Evolutionary conservation across 2,113 vertebrate genomes (phyloP).

Genomic region (Oreochromis spilurus): DNA sequence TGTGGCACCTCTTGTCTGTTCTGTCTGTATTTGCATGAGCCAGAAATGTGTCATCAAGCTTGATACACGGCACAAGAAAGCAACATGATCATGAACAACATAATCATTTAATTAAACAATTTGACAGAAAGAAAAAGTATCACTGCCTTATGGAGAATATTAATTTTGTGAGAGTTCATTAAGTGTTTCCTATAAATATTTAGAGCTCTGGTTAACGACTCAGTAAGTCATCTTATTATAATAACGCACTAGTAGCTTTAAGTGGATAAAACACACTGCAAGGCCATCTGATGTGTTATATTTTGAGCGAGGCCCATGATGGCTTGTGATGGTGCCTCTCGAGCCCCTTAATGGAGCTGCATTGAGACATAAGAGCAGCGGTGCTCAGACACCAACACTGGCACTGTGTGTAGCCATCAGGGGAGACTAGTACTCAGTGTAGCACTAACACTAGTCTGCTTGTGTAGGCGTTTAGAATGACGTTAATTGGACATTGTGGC

Average conservation of each 20-base stretch:
- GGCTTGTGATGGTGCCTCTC: not conserved
- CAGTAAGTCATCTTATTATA: not conserved
- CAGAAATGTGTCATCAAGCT: not conserved
- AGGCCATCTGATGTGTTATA: not conserved
- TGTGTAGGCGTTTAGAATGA: slow-evolving; percentile 28
- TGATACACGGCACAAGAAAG: not conserved
- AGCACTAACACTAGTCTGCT: slow-evolving; percentile 12
- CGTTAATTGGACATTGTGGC: slow-evolving; percentile 57
- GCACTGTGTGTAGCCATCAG: not conserved
- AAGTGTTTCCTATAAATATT: not conserved
- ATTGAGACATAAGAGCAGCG: slow-evolving; percentile 1
- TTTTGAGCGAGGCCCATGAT: not conserved
- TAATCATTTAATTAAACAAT: not conserved
- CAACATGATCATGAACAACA: not conserved
- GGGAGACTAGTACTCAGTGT: not conserved
- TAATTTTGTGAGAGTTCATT: not conserved
- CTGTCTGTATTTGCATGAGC: not conserved
- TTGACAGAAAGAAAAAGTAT: not conserved
- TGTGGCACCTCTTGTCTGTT: not conserved
- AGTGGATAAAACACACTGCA: slow-evolving; percentile 11
- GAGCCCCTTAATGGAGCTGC: slow-evolving; percentile 29
- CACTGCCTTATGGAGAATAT: not conserved
- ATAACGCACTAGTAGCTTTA: not conserved
- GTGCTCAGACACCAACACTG: not conserved
- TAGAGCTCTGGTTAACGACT: not conserved